Evolutionary conservation across 2,113 vertebrate genomes (phyloP).

Genomic region (Myrmecophaga tridactyla): DNA sequence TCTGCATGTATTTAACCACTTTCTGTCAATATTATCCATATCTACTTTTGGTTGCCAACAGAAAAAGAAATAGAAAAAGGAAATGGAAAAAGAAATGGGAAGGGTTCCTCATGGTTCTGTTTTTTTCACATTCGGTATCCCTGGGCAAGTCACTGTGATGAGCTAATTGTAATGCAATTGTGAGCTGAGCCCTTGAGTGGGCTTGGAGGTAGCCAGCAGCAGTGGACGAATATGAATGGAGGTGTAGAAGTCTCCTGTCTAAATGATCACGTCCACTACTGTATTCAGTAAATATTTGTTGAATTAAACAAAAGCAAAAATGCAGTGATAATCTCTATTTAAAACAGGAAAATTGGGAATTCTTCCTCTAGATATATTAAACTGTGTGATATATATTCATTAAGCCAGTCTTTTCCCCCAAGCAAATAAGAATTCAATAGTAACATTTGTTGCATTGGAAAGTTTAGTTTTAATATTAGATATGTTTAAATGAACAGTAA

Average conservation of each 20-base stretch:
- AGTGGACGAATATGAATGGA: not conserved
- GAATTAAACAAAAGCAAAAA: not conserved
- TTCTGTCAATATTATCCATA: not conserved
- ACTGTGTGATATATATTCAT: fast-evolving
- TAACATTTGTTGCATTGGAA: not conserved
- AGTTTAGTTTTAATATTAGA: not conserved
- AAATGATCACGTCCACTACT: fast-evolving
- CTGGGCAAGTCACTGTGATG: not conserved
- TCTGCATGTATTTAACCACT: fast-evolving
- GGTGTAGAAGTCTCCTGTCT: fast-evolving
- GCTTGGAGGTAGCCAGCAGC: fast-evolving
- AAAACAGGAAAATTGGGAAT: not conserved
- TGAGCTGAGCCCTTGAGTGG: not conserved
- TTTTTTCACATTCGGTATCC: not conserved
- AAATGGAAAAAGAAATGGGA: too few species aligned
- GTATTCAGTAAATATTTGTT: too few species aligned
- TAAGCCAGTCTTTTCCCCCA: not conserved
- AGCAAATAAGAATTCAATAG: too few species aligned
- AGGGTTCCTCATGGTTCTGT: not conserved
- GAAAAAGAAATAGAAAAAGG: too few species aligned
- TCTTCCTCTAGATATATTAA: not conserved
- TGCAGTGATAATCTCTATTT: not conserved
- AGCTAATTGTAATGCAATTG: not conserved
- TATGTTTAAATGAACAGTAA: not conserved
- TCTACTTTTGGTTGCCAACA: fast-evolving